Evolutionary conservation across 2,113 vertebrate species (phyloP).

Genomic region (Nycticebus coucang): DNA sequence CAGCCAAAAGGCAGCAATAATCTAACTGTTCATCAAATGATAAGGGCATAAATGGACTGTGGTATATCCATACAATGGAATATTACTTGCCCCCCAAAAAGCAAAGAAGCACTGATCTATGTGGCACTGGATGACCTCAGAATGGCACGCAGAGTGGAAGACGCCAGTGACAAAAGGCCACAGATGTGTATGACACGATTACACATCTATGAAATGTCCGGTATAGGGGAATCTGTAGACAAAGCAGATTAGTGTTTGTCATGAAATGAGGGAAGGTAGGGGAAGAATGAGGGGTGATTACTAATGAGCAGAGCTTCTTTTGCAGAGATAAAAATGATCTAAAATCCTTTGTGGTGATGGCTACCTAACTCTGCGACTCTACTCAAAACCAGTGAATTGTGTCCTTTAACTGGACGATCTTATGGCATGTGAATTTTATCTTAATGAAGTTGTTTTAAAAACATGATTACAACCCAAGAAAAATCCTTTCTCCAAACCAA

Average conservation of each 20-base stretch:
- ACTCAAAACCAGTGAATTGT: background rate
- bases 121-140: background rate
- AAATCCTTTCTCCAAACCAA: background rate
- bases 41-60: background rate
- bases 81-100: conserved; percentile 43
- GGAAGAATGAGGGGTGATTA: background rate
- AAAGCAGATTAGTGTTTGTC: background rate
- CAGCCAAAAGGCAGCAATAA: background rate
- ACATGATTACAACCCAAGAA: conserved; percentile 5
- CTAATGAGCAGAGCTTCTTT: background rate
- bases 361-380: background rate
- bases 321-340: background rate
- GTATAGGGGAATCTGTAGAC: background rate
- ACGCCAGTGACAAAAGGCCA: background rate
- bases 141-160: background rate
- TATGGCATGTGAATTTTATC: background rate
- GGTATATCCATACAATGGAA: background rate
- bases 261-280: too few relatives aligned
- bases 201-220: background rate
- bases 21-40: background rate
- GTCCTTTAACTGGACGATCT: background rate
- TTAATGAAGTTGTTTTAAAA: background rate
- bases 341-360: background rate
- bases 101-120: background rate
- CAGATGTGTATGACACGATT: background rate